Conservation (phyloP, 2,888 invertebrate genomes). For the Uropetala carovei region DNA sequence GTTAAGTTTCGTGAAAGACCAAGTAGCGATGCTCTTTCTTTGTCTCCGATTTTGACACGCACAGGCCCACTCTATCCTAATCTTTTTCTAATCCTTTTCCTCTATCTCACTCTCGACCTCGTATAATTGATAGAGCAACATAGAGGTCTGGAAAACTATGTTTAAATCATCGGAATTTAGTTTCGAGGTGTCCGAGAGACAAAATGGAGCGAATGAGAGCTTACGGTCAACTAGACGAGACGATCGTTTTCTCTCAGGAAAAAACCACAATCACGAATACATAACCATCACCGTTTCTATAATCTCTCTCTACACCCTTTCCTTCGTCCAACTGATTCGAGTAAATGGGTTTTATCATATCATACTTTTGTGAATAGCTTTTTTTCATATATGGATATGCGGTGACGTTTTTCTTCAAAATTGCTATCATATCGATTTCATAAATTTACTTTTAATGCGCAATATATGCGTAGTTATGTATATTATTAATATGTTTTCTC, state of each 20-base stretch:
- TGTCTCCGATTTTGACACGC: neutral
- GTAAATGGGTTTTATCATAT: neutral
- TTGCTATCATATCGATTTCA: conserved; percentile 28
- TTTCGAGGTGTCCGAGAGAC: too few species aligned
- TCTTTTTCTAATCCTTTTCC: neutral
- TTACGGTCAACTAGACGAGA: neutral
- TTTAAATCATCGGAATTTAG: too few species aligned
- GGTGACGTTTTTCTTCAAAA: neutral
- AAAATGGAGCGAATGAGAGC: neutral
- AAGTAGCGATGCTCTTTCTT: conserved; percentile 4
- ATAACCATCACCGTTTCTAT: neutral
- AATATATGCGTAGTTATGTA: conserved; percentile 25
- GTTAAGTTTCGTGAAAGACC: neutral
- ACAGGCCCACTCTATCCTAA: neutral
- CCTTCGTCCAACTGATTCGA: neutral
- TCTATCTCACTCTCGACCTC: neutral
- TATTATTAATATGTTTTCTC: conserved; percentile 12
- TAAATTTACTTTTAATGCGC: neutral
- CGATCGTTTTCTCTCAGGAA: neutral
- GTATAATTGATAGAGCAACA: too few species aligned
- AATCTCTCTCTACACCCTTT: neutral
- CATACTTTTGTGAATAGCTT: conserved; percentile 8
- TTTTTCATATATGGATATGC: neutral
- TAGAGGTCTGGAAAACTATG: too few species aligned
- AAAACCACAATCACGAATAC: neutral